Base-by-base conservation (phyloP, 2,797 vertebrate genomes). In the Pipistrellus pipistrellus region DNA sequence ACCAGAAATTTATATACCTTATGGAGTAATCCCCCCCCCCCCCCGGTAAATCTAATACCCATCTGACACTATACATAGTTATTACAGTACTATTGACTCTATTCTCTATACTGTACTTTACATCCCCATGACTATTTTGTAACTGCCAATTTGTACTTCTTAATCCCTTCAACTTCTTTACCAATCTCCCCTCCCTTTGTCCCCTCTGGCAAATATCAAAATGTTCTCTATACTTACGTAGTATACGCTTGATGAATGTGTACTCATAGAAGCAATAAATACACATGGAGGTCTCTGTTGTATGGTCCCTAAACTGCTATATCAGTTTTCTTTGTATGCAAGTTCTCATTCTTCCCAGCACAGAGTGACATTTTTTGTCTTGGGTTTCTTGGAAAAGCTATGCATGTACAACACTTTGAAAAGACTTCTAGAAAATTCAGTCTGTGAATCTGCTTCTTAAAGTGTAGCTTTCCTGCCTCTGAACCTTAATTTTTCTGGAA, bases 351-450 rank as follows among this genome's bases (percentile, higher is more conserved):
- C 25, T 80, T 95, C 76, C 62, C 27, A 80, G 25, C 85, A 53
- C 3, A 8, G 23, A 53, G 9, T 64, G 44, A n/a, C 10, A 44
- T 69, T 55, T 44, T 91, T 89, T 44, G 20, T 66, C 18, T 81
- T 93, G 46, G 6, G 55, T 68, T 91, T 94, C 62, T 81, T 92
- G 57, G 41, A 83, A 90, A 92, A 82, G 62, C 6, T 46, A 32
- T 81, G 4, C 14, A 55, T 51, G 18, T 6, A 51, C 12, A 64
- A 44, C 4, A 48, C 64, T 91, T 95, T 89, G 64, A 27, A 92
- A 93, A 77, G 69, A 73, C 95, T 81, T 95, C 86, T 25, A 80
- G 25, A 35, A 90, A 75, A 20, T 69, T 75, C 18, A 46, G 5
- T 59, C 25, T 92, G 1, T 88, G 17, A 71, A 17, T 88, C 27